Conservation (phyloP, 2,888 invertebrate genomes). For the Apodemia hepburni region DNA sequence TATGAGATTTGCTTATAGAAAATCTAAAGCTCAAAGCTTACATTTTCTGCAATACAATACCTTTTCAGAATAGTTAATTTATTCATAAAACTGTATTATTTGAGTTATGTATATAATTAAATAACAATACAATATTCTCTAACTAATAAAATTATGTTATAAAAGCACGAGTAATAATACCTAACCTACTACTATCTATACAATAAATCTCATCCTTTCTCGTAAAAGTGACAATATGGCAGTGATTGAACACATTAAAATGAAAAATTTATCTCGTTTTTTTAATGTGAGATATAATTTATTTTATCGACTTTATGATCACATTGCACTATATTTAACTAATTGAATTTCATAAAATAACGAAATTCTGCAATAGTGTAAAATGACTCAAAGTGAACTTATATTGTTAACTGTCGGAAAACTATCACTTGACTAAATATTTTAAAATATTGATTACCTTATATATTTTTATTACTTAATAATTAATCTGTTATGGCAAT, state of each 20-base stretch:
- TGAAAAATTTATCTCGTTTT: neutral
- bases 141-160: neutral
- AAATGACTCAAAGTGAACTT: neutral
- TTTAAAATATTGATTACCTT: neutral
- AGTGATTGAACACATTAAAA: neutral
- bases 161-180: conserved; percentile 2
- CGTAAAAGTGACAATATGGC: neutral
- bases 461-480: neutral
- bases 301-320: neutral
- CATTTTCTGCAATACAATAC: neutral
- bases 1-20: neutral
- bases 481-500: neutral
- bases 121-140: conserved; percentile 3
- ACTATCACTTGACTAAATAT: neutral
- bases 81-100: neutral
- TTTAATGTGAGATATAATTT: neutral
- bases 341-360: no score
- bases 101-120: neutral
- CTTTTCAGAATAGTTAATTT: neutral
- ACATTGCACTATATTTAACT: neutral
- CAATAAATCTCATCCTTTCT: neutral
- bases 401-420: no score
- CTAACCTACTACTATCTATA: conserved; percentile 10
- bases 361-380: neutral
- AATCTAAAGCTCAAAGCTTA: neutral